Conservation (phyloP, 64 coral and sea anemone species). For the Trachythela sp. region DNA sequence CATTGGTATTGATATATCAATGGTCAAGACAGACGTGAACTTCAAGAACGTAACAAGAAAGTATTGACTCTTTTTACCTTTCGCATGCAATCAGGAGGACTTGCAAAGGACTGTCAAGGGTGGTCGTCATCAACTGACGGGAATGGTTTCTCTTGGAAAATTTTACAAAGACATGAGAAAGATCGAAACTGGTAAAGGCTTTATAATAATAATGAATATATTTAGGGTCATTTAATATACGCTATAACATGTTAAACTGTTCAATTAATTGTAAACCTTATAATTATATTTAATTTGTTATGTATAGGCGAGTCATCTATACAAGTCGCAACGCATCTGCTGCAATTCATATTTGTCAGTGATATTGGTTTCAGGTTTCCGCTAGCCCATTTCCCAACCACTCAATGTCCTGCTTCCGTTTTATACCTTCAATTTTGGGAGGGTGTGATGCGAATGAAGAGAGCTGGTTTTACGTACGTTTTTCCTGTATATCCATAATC, state of each 20-base stretch:
- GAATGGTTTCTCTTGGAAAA: neutral
- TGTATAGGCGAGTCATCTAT: neutral
- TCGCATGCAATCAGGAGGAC: neutral
- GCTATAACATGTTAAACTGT: neutral
- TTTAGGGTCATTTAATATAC: neutral
- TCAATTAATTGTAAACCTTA: too few species aligned
- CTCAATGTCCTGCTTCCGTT: slow-evolving; percentile 5
- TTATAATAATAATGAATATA: neutral
- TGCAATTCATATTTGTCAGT: slow-evolving; percentile 15
- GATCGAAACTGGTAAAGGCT: slow-evolving; percentile 7
- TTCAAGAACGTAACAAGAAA: neutral
- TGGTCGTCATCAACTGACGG: neutral
- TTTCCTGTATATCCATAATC: too few species aligned
- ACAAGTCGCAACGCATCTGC: slow-evolving; percentile 11
- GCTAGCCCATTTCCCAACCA: slow-evolving; percentile 23
- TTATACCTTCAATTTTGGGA: neutral
- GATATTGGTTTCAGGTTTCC: slow-evolving; percentile 26
- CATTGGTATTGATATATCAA: too few species aligned
- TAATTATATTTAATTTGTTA: neutral
- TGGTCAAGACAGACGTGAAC: neutral
- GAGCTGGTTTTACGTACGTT: neutral
- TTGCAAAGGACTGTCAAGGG: neutral
- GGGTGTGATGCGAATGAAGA: slow-evolving; percentile 2
- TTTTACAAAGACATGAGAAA: neutral
- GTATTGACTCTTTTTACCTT: neutral